phyloP scores from a whole-genome alignment of 2,113 vertebrate genomes.

The Ovis aries region ARS-UI_Ramb_v3.0 NC_056054.1:211127501-211128000 shows the following conservation, averaged over 20 bases:
- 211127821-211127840: not conserved
- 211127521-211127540: not conserved
- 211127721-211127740: not conserved
- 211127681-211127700: not conserved
- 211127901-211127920: not conserved
- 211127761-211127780: not conserved
- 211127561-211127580: not conserved
- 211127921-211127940: not conserved
- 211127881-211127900: not conserved
- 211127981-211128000: too few species aligned
- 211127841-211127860: not conserved
- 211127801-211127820: not conserved
- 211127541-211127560: not conserved
- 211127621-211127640: not conserved
- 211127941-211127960: not conserved
- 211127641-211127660: not conserved
- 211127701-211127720: not conserved
- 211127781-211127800: not conserved
- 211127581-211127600: not conserved
- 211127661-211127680: not conserved
- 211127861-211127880: not conserved
- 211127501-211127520: not conserved
- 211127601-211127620: not conserved
- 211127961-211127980: too few species aligned
- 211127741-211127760: not conserved